Evolutionary conservation across 2,113 vertebrate species (phyloP), one percentile per base, ranked within the genome.

Genomic region (Noctilio leporinus): DNA sequence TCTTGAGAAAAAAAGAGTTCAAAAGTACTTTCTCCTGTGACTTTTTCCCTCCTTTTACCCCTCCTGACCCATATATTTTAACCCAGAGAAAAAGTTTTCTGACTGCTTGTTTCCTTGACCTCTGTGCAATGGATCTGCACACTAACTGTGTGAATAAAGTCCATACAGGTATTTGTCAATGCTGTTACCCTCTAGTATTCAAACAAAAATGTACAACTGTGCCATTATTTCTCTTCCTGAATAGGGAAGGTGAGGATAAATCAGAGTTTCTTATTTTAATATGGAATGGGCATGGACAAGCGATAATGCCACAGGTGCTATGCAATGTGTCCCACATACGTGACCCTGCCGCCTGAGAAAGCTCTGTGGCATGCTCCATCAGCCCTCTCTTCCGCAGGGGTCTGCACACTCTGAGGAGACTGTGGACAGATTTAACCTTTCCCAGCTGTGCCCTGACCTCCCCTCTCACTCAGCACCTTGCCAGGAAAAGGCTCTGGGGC

Each of bases 381-480:
- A 86, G 3, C 55, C 33, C 3, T 38, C 15, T 85, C 69, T 65
- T 73, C 1, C 6, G 43, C 38, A 57, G 77, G 38, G 62, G 49
- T 62, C n/a, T 65, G 26, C 2, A 0, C 26, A 11, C 55, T 28
- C 49, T 20, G 19, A 53, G 47, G 85, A 72, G 67, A 26, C 26
- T 49, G 70, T 10, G n/a, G 83, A 75, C 73, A 40, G 38, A 73
- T 38, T 55, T 86, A 70, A 94, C 80, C 75, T 75, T 83, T 78
- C 70, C 95, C 91, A 91, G 96, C 95, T 97, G 93, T 7, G 73
- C 49, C 82, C 78, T 47, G 7, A 51, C 40, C 82, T 72, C 86
- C 55, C 19, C 38, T 73, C 85, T 83, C 91, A 84, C 86, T 95
- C 55, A 95, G 59, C 72, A 83, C 89, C 55, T 89, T 35, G 8